Base-by-base conservation (phyloP, 2,888 invertebrate genomes). In the Drosophila anomalata region DNA sequence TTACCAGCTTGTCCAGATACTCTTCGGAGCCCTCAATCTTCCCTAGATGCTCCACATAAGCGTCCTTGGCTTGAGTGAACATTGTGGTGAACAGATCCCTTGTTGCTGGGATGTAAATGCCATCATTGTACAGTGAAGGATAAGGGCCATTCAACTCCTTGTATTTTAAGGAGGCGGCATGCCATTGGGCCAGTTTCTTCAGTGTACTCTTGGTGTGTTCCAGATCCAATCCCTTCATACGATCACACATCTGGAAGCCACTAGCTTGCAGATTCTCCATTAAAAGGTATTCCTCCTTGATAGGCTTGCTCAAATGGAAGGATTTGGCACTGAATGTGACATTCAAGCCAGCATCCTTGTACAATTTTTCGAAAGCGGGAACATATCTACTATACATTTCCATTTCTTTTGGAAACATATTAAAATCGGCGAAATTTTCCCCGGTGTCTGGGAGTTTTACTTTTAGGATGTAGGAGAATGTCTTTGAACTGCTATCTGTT, bases 131-230 rank as follows among this genome's bases (percentile, higher is more conserved):
- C 0, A 81, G 42, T 0, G 78, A 54, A 0, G 83, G 75, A 71
- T 86, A 90, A 2, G 80, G 57, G 2, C 90, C 90, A 9, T 88
- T 76, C 0, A 70, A 87, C 4, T 89, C 85, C 60, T 91, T 92
- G 47, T 89, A 82, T 0, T 91, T 91, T 0, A 93, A 90, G 0
- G 92, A 92, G 0, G 92, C 89, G 0, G 92, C 92, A 79, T 93
- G 93, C 59, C 93, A 92, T 59, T 90, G 90, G 0, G 93, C 92
- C 51, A 93, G 68, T 2, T 91, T 88, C 14, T 82, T 79, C 0
- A 93, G 62, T 0, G 90, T 87, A 6, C 91, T 36, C 72, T 87
- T 88, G 0, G 91, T 80, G 63, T 93, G 93, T 1, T 79, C 78
- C 57, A 92, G 53, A 65, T 93, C 92, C n/a, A 92, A 75, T 4